These are phyloP conservation scores for Bembecia ichneumoniformis DNA, from an alignment of 2,888 invertebrate species.

Conservation along the genomic window DNA sequence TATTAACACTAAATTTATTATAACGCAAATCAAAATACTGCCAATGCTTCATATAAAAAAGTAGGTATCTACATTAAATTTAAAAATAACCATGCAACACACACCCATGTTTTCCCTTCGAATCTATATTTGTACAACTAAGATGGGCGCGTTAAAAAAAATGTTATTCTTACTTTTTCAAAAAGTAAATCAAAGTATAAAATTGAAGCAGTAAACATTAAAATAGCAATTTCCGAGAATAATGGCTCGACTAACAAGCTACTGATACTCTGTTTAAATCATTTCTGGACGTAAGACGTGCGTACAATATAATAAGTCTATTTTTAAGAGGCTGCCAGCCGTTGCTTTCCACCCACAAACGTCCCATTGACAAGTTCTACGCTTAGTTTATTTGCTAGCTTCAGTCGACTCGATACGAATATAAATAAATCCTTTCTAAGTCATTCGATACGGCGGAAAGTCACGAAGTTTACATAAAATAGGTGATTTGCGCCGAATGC, in stretches of 20 bases:
- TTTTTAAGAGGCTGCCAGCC: constrained; percentile 2
- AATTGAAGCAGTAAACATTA: constrained; percentile 6
- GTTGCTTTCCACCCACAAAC: constrained; percentile 30
- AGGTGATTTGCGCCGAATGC: constrained; percentile 64
- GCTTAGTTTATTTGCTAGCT: constrained; percentile 26
- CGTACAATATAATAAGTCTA: constrained; percentile 4
- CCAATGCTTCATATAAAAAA: no score
- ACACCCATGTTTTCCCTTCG: no score
- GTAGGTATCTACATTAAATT: no score
- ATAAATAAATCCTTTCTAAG: constrained; percentile 68
- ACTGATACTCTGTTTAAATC: constrained; percentile 40
- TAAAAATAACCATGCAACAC: no score
- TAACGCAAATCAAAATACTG: no score
- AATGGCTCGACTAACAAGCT: constrained; percentile 40
- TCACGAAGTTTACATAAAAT: constrained; percentile 73
- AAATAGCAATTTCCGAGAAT: constrained; percentile 13
- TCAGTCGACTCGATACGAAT: constrained; percentile 33
- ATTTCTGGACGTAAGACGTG: constrained; percentile 30
- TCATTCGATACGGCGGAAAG: constrained; percentile 67
- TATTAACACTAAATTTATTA: no score
- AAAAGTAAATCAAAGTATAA: background rate
- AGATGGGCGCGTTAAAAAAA: background rate
- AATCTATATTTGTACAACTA: no score
- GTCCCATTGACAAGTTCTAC: constrained; percentile 42
- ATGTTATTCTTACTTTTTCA: background rate